Conservation (phyloP, 2,797 vertebrate species). For the Sebastes wilsoni region DNA sequence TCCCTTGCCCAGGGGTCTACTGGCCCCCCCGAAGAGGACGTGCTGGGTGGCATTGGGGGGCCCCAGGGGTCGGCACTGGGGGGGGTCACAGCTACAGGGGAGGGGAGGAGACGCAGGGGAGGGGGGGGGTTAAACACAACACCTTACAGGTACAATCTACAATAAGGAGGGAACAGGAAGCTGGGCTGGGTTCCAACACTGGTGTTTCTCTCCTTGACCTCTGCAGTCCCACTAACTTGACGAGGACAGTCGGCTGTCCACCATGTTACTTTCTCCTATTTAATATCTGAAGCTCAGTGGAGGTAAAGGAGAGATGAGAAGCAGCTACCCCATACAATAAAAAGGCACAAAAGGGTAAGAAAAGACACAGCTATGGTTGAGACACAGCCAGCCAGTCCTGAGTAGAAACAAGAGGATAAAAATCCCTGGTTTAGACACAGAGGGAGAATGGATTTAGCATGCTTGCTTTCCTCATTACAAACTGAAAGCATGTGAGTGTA, state of each 20-base stretch:
- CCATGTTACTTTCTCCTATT: conserved; percentile 13
- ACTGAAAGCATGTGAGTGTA: conserved; percentile 58
- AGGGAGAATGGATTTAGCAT: conserved; percentile 66
- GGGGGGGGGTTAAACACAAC: conserved; percentile 74
- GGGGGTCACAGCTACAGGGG: conserved; percentile 84
- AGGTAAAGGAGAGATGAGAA: conserved; percentile 64
- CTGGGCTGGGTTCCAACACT: conserved; percentile 68
- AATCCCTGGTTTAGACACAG: conserved; percentile 70
- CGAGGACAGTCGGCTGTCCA: not conserved
- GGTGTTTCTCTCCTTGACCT: conserved; percentile 62
- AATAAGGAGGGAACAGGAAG: conserved; percentile 63
- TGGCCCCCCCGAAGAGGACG: conserved; percentile 81
- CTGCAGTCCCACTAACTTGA: conserved; percentile 5
- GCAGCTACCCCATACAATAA: conserved; percentile 32
- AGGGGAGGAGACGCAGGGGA: conserved; percentile 68
- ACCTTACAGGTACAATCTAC: conserved; percentile 67
- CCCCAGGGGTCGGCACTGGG: conserved; percentile 87
- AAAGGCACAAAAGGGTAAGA: conserved; percentile 48
- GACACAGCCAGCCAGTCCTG: conserved; percentile 75
- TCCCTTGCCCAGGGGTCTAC: conserved; percentile 87
- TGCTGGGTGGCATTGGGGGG: conserved; percentile 78
- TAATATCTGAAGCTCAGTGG: conserved; percentile 21
- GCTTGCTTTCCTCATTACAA: conserved; percentile 61
- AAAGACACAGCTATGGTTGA: conserved; percentile 66
- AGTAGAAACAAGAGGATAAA: conserved; percentile 74